Evolutionary conservation across 2,888 invertebrate species (phyloP).

Genomic region (Malthinus flaveolus): DNA sequence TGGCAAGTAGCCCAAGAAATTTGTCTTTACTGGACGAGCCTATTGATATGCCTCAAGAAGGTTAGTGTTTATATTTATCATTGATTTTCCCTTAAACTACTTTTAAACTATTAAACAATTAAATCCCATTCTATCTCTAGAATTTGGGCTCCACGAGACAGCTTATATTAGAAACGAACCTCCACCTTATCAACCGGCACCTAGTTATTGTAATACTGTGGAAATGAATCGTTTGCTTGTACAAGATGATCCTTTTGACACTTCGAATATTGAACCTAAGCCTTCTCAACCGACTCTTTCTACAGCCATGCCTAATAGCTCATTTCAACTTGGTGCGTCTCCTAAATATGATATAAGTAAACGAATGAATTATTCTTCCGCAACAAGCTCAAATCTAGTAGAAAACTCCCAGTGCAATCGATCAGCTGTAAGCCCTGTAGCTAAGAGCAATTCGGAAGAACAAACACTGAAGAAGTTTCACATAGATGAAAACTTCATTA

Average conservation of each 20-base stretch:
- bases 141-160: constrained; percentile 27
- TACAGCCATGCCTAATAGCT: constrained; percentile 32
- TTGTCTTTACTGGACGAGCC: constrained; percentile 72
- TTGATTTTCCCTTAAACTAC: neutral
- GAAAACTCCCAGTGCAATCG: neutral
- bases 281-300: neutral
- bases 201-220: constrained; percentile 59
- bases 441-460: neutral
- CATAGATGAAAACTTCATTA: constrained; percentile 63
- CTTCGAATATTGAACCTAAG: constrained; percentile 51
- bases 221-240: constrained; percentile 40
- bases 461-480: constrained; percentile 34
- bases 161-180: constrained; percentile 40
- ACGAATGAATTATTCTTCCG: too few relatives aligned
- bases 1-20: constrained; percentile 38
- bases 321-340: constrained; percentile 1
- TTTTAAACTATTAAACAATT: too few relatives aligned
- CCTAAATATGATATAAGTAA: neutral
- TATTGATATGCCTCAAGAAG: constrained; percentile 68
- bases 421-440: neutral
- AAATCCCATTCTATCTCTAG: constrained; percentile 11
- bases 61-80: constrained; percentile 41
- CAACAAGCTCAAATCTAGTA: too few relatives aligned
- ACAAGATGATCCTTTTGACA: constrained; percentile 70
- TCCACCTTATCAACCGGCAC: constrained; percentile 54